Evolutionary conservation across 2,888 invertebrate genomes (phyloP).

Genomic region (Thymelicus lineola): DNA sequence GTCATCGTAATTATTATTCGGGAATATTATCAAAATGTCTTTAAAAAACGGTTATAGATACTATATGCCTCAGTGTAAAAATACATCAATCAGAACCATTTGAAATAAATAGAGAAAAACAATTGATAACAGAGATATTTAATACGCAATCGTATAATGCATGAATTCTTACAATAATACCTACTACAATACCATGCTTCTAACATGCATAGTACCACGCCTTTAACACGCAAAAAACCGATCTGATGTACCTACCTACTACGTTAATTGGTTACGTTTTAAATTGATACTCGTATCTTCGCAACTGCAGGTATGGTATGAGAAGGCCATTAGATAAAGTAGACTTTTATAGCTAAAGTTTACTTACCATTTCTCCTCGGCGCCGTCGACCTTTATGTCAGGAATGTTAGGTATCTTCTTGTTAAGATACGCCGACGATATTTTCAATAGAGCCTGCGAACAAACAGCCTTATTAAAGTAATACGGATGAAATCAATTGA

Average conservation of each 20-base stretch:
- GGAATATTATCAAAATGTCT: too few relatives aligned
- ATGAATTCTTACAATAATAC: background rate
- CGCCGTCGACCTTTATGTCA: slow-evolving; percentile 95
- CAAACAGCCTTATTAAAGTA: slow-evolving; percentile 43
- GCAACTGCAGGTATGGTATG: slow-evolving; percentile 15
- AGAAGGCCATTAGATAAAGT: slow-evolving; percentile 16
- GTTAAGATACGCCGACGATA: slow-evolving; percentile 95
- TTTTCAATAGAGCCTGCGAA: slow-evolving; percentile 92
- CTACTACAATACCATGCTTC: background rate
- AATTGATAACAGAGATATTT: too few relatives aligned
- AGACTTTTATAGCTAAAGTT: slow-evolving; percentile 18
- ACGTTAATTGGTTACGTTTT: slow-evolving; percentile 8
- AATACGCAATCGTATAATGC: too few relatives aligned
- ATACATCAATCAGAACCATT: too few relatives aligned
- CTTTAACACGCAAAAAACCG: slow-evolving; percentile 2
- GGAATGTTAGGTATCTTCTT: slow-evolving; percentile 97
- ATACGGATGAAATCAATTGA: slow-evolving; percentile 1
- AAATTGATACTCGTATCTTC: slow-evolving; percentile 15
- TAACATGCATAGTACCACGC: background rate
- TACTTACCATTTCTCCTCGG: slow-evolving; percentile 94
- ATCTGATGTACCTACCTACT: background rate
- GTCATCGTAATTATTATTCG: too few relatives aligned
- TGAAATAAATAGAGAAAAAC: too few relatives aligned
- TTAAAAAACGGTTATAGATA: too few relatives aligned
- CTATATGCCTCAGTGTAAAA: too few relatives aligned